A percentile compares a stretch with the other conserved stretches of the same genome.
Conservation (phyloP, 2,113 vertebrate genomes). For the Sinocyclocheilus maitianheensis region DNA sequence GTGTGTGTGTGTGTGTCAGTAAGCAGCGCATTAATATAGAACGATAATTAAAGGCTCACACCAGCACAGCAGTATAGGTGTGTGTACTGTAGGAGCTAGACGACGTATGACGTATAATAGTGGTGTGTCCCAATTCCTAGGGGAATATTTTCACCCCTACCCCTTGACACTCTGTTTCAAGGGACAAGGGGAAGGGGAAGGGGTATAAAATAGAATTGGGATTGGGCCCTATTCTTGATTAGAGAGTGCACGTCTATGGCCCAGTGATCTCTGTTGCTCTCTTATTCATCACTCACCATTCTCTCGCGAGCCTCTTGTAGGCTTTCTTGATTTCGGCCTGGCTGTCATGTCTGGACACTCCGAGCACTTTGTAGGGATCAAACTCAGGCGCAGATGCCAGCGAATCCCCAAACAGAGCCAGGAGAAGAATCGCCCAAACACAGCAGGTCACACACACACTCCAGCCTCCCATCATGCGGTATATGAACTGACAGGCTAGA, state of each 20-base stretch:
- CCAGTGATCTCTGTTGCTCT: not conserved
- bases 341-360: constrained; percentile 82
- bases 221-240: not conserved
- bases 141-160: too few species aligned
- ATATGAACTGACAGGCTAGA: not conserved
- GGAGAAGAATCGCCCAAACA: constrained; percentile 68
- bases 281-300: constrained; percentile 80
- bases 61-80: too few species aligned
- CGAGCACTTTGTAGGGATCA: constrained; percentile 88
- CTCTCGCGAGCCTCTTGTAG: constrained; percentile 90
- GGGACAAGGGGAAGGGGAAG: too few species aligned
- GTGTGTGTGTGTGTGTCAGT: too few species aligned
- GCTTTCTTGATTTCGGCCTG: constrained; percentile 92
- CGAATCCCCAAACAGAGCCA: constrained; percentile 66
- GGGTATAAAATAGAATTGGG: too few species aligned
- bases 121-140: too few species aligned
- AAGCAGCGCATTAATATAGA: too few species aligned
- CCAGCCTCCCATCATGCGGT: constrained; percentile 36
- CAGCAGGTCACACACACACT: not conserved
- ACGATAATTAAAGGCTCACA: too few species aligned
- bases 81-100: too few species aligned
- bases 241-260: not conserved
- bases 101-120: too few species aligned
- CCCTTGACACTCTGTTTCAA: too few species aligned
- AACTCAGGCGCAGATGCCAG: constrained; percentile 76